These are phyloP conservation scores for Syngnathoides biaculeatus DNA, from an alignment of 2,113 vertebrate genomes.

Conservation along the genomic window DNA sequence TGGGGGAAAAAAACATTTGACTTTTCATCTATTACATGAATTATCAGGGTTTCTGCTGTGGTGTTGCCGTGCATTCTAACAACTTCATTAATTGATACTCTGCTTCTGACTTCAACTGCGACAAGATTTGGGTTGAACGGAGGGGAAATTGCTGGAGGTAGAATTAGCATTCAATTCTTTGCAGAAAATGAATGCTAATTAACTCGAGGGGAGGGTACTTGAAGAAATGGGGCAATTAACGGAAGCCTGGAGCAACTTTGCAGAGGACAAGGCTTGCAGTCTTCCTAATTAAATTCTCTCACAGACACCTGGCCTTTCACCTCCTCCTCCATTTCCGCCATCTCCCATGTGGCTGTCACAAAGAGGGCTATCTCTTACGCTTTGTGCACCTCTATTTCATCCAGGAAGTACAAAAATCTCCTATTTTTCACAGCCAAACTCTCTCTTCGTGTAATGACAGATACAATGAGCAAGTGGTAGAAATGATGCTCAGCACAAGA, in stretches of 20 bases:
- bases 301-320: conserved; percentile 78
- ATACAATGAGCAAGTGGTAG: conserved; percentile 44
- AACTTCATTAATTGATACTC: not conserved
- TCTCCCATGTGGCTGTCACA: conserved; percentile 58
- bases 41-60: conserved; percentile 80
- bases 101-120: not conserved
- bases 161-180: conserved; percentile 54
- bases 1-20: not conserved
- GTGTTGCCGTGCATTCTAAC: conserved; percentile 28
- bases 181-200: conserved; percentile 69
- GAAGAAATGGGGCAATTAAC: conserved; percentile 75
- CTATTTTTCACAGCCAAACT: conserved; percentile 44
- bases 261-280: conserved; percentile 72
- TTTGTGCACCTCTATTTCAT: conserved; percentile 47
- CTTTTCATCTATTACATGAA: conserved; percentile 56
- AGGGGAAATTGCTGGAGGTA: conserved; percentile 29
- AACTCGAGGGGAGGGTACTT: conserved; percentile 49
- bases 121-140: conserved; percentile 9
- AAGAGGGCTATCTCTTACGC: conserved; percentile 39
- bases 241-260: conserved; percentile 76
- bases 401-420: conserved; percentile 36
- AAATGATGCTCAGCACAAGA: not conserved
- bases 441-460: conserved; percentile 35
- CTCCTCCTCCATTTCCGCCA: conserved; percentile 59
- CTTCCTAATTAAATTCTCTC: conserved; percentile 77